Evolutionary conservation across 2,113 vertebrate species (phyloP).

Genomic region (Eulemur macaco): DNA sequence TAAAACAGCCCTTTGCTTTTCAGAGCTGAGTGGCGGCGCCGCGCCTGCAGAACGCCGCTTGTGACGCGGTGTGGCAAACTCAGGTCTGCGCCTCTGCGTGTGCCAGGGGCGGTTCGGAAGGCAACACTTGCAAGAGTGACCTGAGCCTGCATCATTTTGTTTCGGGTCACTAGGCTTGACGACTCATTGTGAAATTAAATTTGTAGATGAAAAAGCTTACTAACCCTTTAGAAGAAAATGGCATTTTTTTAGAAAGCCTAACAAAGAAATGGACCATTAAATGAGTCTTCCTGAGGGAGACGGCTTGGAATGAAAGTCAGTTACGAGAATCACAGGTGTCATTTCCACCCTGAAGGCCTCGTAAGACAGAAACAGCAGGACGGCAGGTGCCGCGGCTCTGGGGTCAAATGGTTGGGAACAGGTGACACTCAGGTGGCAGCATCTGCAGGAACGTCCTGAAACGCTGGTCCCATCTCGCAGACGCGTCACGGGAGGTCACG

Average conservation of each 20-base stretch:
- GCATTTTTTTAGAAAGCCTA: neutral
- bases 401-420: too few species aligned
- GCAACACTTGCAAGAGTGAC: rapidly evolving
- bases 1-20: too few species aligned
- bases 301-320: rapidly evolving
- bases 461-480: rapidly evolving
- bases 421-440: rapidly evolving
- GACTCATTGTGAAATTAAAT: neutral
- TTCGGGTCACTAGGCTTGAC: neutral
- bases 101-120: rapidly evolving
- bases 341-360: rapidly evolving
- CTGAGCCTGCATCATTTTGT: rapidly evolving
- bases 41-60: neutral
- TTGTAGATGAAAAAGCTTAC: neutral
- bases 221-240: neutral
- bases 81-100: rapidly evolving
- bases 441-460: rapidly evolving
- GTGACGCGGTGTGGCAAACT: rapidly evolving
- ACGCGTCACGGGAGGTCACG: rapidly evolving
- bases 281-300: neutral
- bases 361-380: rapidly evolving
- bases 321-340: rapidly evolving
- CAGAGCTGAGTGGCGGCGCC: neutral
- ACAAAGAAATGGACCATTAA: neutral
- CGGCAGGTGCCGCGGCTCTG: rapidly evolving